Conservation (phyloP, 2,113 vertebrate genomes). For the Rafetus swinhoei region DNA sequence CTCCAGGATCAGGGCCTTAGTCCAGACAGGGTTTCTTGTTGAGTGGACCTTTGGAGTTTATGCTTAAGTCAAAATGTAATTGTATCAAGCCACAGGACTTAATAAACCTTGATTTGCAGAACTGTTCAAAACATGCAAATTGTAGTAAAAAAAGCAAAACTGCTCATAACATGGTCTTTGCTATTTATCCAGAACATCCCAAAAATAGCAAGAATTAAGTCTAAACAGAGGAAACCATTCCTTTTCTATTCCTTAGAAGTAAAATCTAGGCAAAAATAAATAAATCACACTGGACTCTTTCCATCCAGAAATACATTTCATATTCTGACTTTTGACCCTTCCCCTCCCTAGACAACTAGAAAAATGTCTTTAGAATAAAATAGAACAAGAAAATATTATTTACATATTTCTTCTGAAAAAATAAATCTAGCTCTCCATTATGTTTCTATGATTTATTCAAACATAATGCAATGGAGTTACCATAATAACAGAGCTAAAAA, state of each 20-base stretch:
- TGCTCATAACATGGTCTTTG: not conserved
- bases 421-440: slow-evolving; percentile 61
- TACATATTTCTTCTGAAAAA: slow-evolving; percentile 49
- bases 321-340: not conserved
- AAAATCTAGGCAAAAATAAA: slow-evolving; percentile 57
- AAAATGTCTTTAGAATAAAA: slow-evolving; percentile 45
- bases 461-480: slow-evolving; percentile 56
- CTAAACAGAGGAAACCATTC: slow-evolving; percentile 25
- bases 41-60: not conserved
- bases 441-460: slow-evolving; percentile 66
- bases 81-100: slow-evolving; percentile 28
- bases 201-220: slow-evolving; percentile 65
- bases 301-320: not conserved
- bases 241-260: slow-evolving; percentile 1
- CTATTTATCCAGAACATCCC: slow-evolving; percentile 43
- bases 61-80: slow-evolving; percentile 9
- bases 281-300: not conserved
- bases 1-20: not conserved
- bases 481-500: slow-evolving; percentile 17
- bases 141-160: slow-evolving; percentile 14
- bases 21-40: not conserved
- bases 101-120: not conserved
- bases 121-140: not conserved
- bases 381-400: slow-evolving; percentile 59
- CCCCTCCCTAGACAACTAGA: slow-evolving; percentile 39